These are phyloP conservation scores for Crotalus horridus DNA, from an alignment of 2,113 vertebrate species.

Conservation along the genomic window DNA sequence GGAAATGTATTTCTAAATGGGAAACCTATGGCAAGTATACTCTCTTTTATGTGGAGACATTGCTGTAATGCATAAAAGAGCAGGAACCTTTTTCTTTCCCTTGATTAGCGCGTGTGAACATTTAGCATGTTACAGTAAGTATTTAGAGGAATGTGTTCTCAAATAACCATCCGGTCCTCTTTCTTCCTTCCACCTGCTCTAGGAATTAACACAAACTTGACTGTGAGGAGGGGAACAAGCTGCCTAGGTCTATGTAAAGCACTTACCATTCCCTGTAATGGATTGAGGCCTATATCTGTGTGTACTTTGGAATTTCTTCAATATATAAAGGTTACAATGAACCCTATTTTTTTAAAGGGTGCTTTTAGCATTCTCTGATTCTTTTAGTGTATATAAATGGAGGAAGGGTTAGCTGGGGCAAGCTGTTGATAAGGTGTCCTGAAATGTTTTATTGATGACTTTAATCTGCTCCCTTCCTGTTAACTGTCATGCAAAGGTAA, in stretches of 20 bases:
- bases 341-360: accelerated
- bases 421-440: conserved; percentile 16
- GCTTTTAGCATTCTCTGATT: not conserved
- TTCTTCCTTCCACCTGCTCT: not conserved
- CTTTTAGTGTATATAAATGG: not conserved
- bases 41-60: not conserved
- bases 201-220: not conserved
- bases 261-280: not conserved
- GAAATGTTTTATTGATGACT: conserved; percentile 50
- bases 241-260: not conserved
- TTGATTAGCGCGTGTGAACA: not conserved
- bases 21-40: not conserved
- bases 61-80: not conserved
- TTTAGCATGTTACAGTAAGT: not conserved
- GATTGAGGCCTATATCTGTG: not conserved
- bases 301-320: not conserved
- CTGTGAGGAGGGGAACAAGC: not conserved
- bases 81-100: not conserved
- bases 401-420: not conserved
- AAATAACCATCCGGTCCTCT: not conserved
- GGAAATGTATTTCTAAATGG: not conserved
- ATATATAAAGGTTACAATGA: not conserved
- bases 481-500: conserved; percentile 59
- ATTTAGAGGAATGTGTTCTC: not conserved
- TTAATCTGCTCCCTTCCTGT: conserved; percentile 39